phyloP scores from a whole-genome alignment of 2,888 invertebrate species.

The Sphinx pinastri region DNA sequence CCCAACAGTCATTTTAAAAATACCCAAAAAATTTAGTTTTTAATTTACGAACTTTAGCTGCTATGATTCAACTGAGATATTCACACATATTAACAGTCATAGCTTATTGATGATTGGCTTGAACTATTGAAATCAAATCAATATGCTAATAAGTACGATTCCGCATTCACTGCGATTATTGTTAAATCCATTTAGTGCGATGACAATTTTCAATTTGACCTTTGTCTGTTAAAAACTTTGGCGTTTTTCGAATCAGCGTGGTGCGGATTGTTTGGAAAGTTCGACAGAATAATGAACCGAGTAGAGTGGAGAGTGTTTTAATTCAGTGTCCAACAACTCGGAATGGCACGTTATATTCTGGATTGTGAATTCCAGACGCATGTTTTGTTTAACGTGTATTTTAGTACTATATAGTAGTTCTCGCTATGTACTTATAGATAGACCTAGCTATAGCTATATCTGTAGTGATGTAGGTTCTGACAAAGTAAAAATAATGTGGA shows the following conservation, averaged over 20 bases:
- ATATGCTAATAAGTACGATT: conserved; percentile 22
- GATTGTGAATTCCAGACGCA: background rate
- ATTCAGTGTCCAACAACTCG: background rate
- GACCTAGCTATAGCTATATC: no score
- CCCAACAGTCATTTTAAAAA: no score
- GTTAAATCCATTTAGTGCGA: conserved; percentile 9
- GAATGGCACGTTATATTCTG: background rate
- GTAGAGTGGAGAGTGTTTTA: background rate
- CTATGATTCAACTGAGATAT: background rate
- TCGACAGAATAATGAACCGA: background rate
- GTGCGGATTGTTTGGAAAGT: conserved; percentile 5
- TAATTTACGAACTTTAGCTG: background rate
- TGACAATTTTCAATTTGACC: conserved; percentile 14
- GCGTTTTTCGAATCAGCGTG: background rate
- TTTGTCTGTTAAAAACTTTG: background rate
- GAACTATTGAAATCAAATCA: conserved; percentile 14
- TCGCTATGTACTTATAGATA: no score
- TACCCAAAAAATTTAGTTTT: background rate
- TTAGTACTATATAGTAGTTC: no score
- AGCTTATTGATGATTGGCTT: conserved; percentile 15
- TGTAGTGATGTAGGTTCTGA: background rate
- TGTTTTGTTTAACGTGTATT: no score
- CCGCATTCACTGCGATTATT: conserved; percentile 10
- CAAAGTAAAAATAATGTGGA: background rate
- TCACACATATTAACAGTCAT: conserved; percentile 8